Conservation (phyloP, 1,140 invertebrate genomes). For the Drosophila bipectinata region DNA sequence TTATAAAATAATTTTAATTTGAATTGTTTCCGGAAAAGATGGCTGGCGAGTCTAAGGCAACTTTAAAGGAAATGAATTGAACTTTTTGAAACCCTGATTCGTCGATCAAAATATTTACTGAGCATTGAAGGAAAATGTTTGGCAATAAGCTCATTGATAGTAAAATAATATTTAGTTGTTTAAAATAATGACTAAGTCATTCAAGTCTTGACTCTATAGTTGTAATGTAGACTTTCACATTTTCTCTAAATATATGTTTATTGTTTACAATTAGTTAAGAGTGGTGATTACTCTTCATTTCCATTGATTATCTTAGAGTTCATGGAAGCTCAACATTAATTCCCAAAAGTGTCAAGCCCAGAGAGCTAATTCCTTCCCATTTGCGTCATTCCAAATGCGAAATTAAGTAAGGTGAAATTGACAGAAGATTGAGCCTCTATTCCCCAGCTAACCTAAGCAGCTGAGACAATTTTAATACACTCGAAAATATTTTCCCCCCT, state of each 20-base stretch:
- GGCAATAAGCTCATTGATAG: neutral
- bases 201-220: too few species aligned
- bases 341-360: conserved; percentile 23
- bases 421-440: conserved; percentile 58
- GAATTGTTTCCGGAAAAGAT: neutral
- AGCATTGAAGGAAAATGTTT: neutral
- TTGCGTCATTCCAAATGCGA: conserved; percentile 48
- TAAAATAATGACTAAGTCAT: neutral
- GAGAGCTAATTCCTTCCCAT: conserved; percentile 9
- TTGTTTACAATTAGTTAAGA: neutral
- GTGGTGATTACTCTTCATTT: neutral
- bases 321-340: conserved; percentile 9
- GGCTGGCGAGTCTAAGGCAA: conserved; percentile 8
- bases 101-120: conserved; percentile 25
- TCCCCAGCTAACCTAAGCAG: conserved; percentile 10
- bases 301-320: neutral
- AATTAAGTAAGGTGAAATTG: conserved; percentile 74
- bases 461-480: conserved; percentile 64
- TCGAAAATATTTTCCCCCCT: conserved; percentile 54
- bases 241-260: too few species aligned
- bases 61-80: conserved; percentile 28
- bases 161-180: neutral
- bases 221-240: too few species aligned
- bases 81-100: neutral
- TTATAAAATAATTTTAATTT: conserved; percentile 11